Conservation (phyloP, 2,113 vertebrate species). For the Gobius niger region DNA sequence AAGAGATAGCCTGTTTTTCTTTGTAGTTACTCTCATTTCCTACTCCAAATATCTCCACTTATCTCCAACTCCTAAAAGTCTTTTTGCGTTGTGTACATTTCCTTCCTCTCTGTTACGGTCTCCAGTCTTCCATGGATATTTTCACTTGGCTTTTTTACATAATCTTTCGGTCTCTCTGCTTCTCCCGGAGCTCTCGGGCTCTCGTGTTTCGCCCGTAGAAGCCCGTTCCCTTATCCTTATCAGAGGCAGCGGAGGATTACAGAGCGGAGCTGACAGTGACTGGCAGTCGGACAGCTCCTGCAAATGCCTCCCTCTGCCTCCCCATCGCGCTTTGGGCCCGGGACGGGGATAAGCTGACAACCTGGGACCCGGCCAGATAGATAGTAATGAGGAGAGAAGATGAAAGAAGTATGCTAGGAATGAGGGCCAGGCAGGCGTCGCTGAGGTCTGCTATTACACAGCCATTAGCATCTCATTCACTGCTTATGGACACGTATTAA, state of each 20-base stretch:
- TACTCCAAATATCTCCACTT: constrained; percentile 12
- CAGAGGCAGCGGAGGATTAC: constrained; percentile 55
- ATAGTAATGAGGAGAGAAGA: constrained; percentile 42
- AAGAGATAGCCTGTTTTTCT: constrained; percentile 11
- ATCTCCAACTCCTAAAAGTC: constrained; percentile 5
- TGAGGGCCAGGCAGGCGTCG: constrained; percentile 16
- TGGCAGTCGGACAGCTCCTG: constrained; percentile 58
- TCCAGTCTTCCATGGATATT: background rate
- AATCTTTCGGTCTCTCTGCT: constrained; percentile 18
- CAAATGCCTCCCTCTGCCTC: constrained; percentile 50
- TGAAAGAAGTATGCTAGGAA: constrained; percentile 37
- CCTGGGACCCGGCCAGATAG: constrained; percentile 52
- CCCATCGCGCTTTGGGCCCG: constrained; percentile 43
- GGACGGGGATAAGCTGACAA: constrained; percentile 62
- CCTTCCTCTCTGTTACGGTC: background rate
- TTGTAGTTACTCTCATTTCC: constrained; percentile 7
- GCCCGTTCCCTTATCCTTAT: constrained; percentile 39
- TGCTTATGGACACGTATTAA: constrained; percentile 4
- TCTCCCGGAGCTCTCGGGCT: constrained; percentile 19
- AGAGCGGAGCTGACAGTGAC: constrained; percentile 56
- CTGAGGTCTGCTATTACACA: constrained; percentile 6
- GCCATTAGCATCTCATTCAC: constrained; percentile 16
- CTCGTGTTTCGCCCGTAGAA: constrained; percentile 2
- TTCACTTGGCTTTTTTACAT: constrained; percentile 7
- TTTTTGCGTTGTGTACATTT: constrained; percentile 4